Conservation (phyloP, 1,140 invertebrate genomes). For the Epicauta chinensis region DNA sequence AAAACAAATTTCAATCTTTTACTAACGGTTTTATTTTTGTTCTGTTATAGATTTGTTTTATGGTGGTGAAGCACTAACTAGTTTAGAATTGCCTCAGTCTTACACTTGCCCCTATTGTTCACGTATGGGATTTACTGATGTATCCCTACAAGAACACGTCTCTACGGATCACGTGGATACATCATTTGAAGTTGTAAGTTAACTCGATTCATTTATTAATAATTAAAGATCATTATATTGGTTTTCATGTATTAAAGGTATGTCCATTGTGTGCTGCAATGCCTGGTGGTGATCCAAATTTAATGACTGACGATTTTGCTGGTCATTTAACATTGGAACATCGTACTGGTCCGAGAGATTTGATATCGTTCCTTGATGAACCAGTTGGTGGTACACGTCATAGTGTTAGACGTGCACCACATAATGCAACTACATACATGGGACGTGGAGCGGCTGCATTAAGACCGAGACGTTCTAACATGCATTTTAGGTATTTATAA, state of each 20-base stretch:
- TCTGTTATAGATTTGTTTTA: slow-evolving; percentile 91
- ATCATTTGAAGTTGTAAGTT: slow-evolving; percentile 75
- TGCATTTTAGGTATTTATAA: slow-evolving; percentile 71
- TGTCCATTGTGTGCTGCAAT: slow-evolving; percentile 95
- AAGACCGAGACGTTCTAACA: slow-evolving; percentile 75
- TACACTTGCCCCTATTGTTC: slow-evolving; percentile 97
- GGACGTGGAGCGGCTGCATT: slow-evolving; percentile 49
- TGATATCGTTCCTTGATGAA: slow-evolving; percentile 87
- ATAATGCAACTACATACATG: slow-evolving; percentile 49
- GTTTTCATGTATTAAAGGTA: slow-evolving; percentile 52
- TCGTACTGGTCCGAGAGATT: slow-evolving; percentile 75
- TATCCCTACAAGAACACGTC: slow-evolving; percentile 87
- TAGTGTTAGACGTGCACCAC: slow-evolving; percentile 78
- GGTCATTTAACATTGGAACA: slow-evolving; percentile 94
- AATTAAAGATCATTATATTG: not conserved
- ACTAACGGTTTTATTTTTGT: slow-evolving; percentile 18
- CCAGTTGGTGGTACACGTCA: slow-evolving; percentile 57
- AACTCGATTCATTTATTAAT: not conserved
- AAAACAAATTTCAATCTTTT: not conserved
- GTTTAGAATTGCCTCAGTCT: slow-evolving; percentile 85
- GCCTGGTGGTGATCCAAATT: slow-evolving; percentile 93
- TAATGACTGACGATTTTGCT: slow-evolving; percentile 96
- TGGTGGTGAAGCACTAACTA: slow-evolving; percentile 82
- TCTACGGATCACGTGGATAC: slow-evolving; percentile 80
- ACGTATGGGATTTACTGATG: slow-evolving; percentile 91